Evolutionary conservation across 2,113 vertebrate genomes (phyloP), one percentile per base, ranked within the genome.

Genomic region (Hydrochoerus hydrochaeris): DNA sequence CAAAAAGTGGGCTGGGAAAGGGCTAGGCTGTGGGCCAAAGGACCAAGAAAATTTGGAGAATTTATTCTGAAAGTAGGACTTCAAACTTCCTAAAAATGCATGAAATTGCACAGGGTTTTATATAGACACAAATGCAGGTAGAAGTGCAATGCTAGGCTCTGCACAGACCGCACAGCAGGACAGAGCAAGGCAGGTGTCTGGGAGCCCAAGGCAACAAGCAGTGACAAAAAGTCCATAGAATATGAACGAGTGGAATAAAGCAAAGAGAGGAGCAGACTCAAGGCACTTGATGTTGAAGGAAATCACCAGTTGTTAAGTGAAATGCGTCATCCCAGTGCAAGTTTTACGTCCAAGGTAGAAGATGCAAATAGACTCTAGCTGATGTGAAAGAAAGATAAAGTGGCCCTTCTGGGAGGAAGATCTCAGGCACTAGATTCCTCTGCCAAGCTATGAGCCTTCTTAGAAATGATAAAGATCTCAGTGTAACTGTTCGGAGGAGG

Each of bases 101-200:
- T 84, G 52, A 87, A 95, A 71, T 78, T 20, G 58, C 14, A 8
- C 20, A 49, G 4, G 54, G 77, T 75, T 89, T 54, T 82, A 85
- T 67, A 95, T 3, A 94, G 49, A 92, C n/a, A 83, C 35, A 85
- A 82, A 69, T 22, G 54, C 67, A 65, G 54, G 94, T n/a, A 11
- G n/a, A 57, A 92, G 28, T 10, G n/a, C 24, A 94, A 81, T 32
- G 30, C 30, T 49, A 49, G 63, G 30, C 5, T 86, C 57, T 38
- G 24, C 38, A 32, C 52, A 78, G 58, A 92, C 38, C 30, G 11
- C 16, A 38, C 20, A 62, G 8, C 12, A 85, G 32, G 77, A 44
- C 35, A 71, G 78, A 95, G 49, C 32, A 67, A 85, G 4, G 17
- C 28, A 60, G 38, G 26, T 14, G 4, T 73, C 52, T 38, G 17